Evolutionary conservation across 1,140 invertebrate genomes (phyloP).

Genomic region (Drosophila simulans): DNA sequence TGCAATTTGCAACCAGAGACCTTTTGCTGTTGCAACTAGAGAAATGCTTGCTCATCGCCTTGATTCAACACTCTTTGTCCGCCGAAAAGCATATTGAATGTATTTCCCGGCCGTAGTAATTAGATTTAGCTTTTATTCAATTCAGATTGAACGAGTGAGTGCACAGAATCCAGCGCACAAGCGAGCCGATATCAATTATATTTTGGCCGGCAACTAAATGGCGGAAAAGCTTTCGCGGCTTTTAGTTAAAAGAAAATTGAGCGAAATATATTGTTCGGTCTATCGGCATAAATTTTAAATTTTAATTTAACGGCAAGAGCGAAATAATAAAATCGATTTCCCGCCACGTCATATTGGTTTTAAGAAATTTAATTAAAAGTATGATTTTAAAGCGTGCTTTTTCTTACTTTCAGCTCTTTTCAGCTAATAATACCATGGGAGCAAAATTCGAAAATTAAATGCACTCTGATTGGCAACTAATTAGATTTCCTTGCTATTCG

Average conservation of each 20-base stretch:
- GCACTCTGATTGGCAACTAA: constrained; percentile 16
- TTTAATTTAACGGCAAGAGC: neutral
- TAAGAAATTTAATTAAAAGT: neutral
- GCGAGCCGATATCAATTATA: constrained; percentile 45
- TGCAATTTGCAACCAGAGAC: constrained; percentile 41
- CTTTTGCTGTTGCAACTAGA: constrained; percentile 1
- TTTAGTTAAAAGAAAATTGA: constrained; percentile 2
- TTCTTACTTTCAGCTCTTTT: too few species aligned
- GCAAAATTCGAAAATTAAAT: neutral
- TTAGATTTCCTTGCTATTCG: constrained; percentile 36
- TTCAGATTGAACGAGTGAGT: constrained; percentile 33
- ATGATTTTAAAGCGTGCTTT: too few species aligned
- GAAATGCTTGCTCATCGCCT: constrained; percentile 20
- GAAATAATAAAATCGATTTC: neutral
- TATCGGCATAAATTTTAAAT: neutral
- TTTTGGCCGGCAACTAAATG: constrained; percentile 12
- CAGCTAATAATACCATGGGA: too few species aligned
- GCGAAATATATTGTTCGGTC: neutral
- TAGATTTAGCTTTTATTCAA: constrained; percentile 48
- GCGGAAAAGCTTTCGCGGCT: constrained; percentile 21
- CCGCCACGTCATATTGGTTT: neutral
- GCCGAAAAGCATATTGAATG: constrained; percentile 54
- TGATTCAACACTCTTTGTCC: constrained; percentile 6
- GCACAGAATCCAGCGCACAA: constrained; percentile 8
- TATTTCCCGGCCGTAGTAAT: constrained; percentile 50